Conservation (phyloP, 2,113 vertebrate species). For the Ranitomeya imitator region DNA sequence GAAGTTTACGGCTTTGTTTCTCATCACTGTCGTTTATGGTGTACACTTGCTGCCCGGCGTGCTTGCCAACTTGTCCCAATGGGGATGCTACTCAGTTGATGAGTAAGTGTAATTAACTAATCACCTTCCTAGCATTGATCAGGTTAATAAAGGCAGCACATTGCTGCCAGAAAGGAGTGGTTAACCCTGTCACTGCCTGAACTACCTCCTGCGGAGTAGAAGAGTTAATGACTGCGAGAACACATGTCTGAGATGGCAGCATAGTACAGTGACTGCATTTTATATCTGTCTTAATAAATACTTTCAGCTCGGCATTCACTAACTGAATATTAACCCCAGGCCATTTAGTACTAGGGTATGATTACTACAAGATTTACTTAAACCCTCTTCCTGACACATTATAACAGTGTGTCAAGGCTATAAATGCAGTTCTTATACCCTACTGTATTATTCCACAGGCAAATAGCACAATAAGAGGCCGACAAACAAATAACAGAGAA, state of each 20-base stretch:
- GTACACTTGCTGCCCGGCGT: neutral
- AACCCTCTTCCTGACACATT: constrained; percentile 22
- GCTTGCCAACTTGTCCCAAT: neutral
- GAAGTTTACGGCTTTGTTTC: neutral
- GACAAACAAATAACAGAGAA: neutral
- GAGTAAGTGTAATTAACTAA: constrained; percentile 12
- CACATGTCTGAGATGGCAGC: constrained; percentile 16
- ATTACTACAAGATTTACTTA: constrained; percentile 7
- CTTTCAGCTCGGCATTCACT: neutral
- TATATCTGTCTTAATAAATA: constrained; percentile 31
- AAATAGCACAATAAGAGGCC: neutral
- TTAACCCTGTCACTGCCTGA: constrained; percentile 42
- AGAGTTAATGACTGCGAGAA: constrained; percentile 34
- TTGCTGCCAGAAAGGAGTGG: neutral
- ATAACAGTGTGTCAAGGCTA: neutral
- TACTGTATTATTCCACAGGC: neutral
- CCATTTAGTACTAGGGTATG: neutral
- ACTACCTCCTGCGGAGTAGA: constrained; percentile 29
- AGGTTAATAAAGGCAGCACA: constrained; percentile 14
- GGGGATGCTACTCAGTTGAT: neutral
- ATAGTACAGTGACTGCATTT: constrained; percentile 27
- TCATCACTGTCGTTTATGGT: neutral
- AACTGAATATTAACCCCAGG: constrained; percentile 45
- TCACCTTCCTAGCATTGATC: constrained; percentile 17
- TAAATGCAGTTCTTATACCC: neutral